Conservation (phyloP, 2,113 vertebrate species). For the Notothenia rossii region DNA sequence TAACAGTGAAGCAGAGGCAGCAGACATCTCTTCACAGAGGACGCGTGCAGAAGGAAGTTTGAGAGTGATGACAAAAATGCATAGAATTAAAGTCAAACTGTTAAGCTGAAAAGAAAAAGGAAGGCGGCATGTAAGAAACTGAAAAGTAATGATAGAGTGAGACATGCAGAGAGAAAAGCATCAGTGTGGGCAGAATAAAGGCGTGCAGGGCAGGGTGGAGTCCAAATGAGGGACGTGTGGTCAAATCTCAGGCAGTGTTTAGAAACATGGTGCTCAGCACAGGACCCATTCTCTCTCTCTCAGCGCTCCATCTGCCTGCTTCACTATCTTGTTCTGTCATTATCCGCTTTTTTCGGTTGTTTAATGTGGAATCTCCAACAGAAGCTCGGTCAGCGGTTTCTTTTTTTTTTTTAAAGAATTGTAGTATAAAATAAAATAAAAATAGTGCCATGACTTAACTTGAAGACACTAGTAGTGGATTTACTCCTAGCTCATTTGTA, state of each 20-base stretch:
- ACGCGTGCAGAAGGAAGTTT: neutral
- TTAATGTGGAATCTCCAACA: constrained; percentile 41
- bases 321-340: constrained; percentile 68
- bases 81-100: neutral
- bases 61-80: constrained; percentile 17
- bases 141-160: constrained; percentile 43
- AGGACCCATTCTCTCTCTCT: constrained; percentile 33
- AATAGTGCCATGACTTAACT: no score
- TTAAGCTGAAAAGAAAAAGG: neutral
- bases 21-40: constrained; percentile 21
- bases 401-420: constrained; percentile 12
- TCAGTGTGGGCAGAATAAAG: constrained; percentile 43
- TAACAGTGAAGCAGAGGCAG: neutral
- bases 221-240: constrained; percentile 61
- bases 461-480: neutral
- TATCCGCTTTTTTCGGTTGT: constrained; percentile 60
- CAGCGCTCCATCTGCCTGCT: constrained; percentile 31
- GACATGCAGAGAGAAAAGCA: constrained; percentile 38
- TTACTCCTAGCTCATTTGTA: no score
- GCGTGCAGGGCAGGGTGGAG: constrained; percentile 67
- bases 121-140: constrained; percentile 31
- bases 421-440: no score
- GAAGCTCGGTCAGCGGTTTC: neutral
- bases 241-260: constrained; percentile 68
- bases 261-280: constrained; percentile 56